Conservation (phyloP, 2,797 vertebrate genomes). For the Pristis pectinata region DNA sequence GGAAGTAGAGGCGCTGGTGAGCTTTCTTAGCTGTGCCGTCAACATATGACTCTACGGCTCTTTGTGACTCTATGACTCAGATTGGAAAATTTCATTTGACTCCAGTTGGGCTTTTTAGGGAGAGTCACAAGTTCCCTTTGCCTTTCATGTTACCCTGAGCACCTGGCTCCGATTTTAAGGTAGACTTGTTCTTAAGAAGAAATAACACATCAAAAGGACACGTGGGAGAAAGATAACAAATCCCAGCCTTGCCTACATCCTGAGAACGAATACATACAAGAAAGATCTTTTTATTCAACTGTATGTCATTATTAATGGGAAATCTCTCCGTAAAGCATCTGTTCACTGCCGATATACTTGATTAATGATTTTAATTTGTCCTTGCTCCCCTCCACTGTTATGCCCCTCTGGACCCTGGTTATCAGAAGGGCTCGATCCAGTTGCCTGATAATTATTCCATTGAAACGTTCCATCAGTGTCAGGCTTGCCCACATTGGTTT, state of each 20-base stretch:
- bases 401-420: neutral
- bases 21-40: too few species aligned
- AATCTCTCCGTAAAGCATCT: neutral
- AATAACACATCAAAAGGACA: neutral
- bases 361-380: constrained; percentile 32
- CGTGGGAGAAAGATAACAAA: neutral
- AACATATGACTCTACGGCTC: too few species aligned
- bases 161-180: neutral
- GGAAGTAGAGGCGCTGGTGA: too few species aligned
- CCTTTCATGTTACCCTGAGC: neutral
- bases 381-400: neutral
- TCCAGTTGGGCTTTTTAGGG: neutral
- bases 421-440: neutral
- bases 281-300: neutral
- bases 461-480: neutral
- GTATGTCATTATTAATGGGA: neutral
- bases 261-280: neutral
- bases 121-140: neutral
- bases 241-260: neutral
- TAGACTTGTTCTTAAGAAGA: neutral
- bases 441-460: neutral
- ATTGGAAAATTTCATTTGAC: neutral
- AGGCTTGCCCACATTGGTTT: neutral
- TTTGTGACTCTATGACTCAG: too few species aligned
- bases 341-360: neutral